Base-by-base conservation (phyloP, 1,140 invertebrate species). In the Drosophila pachea region DNA sequence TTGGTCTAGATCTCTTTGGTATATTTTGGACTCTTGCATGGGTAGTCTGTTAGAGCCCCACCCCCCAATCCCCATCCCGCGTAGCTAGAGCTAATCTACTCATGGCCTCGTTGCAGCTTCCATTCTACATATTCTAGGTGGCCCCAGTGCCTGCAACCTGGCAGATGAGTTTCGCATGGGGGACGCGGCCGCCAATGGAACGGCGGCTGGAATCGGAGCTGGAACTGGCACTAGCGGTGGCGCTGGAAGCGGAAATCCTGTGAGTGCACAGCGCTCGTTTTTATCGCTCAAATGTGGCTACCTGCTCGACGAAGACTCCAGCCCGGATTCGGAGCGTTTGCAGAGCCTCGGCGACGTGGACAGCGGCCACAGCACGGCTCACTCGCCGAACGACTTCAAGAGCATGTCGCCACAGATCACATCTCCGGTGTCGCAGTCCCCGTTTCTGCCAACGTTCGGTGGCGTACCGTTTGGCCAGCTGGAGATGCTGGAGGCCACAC, bases 401-500 rank as follows among this genome's bases (percentile, higher is more conserved):
- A 95, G 95, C 70, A 93, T 95, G 87, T 97, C 95, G 7, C 95
- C 95, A 88, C 92, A 72, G 91, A 91, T 88, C 82, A 91, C 90
- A 84, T 92, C 86, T 77, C 91, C 88, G 78, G 91, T 71, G 76
- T 89, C 88, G 40, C 84, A 89, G 36, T 92, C 76, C 73, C 92
- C 88, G 82, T 91, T 86, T 87, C 90, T 59, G 78, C 91, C 53
- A 75, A 91, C 75, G 88, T 92, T 93, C 2, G 93, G 93, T 9
- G 93, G 93, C 12, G 91, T 95, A 11, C 93, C 95, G 2, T 95
- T 95, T 65, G 93, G 93, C 52, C 95, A 96, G 84, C 90, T 97
- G 40, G 95, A 97, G 88, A 93, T 97, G 90, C 90, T 97, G n/a
- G 97, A 97, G 91, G 96, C 97, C 1, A 99, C 97, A 4, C 98